Evolutionary conservation across 2,888 invertebrate genomes (phyloP), one percentile per base, ranked within the genome.

Genomic region (Eupelmus urozonus): DNA sequence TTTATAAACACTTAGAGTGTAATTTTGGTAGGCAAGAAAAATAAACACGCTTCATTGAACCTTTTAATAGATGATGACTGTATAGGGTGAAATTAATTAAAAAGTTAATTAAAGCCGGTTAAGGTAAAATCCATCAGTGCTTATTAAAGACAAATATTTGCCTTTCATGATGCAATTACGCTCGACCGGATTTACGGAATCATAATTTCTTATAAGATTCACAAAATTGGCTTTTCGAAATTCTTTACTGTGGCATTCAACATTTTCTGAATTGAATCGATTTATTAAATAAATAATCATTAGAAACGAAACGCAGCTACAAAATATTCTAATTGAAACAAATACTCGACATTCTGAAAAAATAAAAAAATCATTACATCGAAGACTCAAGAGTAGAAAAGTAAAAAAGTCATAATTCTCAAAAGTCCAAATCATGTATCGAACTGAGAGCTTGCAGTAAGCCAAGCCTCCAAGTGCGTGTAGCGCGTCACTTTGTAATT

Each of bases 121-220:
- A 7, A 42, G 55, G 51, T 20, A 60, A 60, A 62, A 51, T 62
- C 18, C 27, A 27, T 42, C 16, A 18, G 53, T 25, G 40, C 53
- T 53, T 23, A 72, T 72, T n/a, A 62, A 72, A 72, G 9, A n/a
- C 53, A 34, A 72, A 72, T 62, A 62, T 72, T 72, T 51, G 62
- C 62, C 9, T 5, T 57, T 13, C 4, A 53, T 18, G 5, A 29
- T n/a, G 29, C 29, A 65, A 34, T 66, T 42, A 66, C 13, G 25
- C 16, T 40, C 25, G 3, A 20, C 29, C 16, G 29, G 25, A 69
- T 23, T 57, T 57, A 20, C 25, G 23, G 29, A 69, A 57, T 25
- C 42, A 13, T n/a, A 27, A 65, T 49, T n/a, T 45, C n/a, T 65
- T 29, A 27, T 16, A 45, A 63, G 63, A 42, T 63, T 1, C 34